These are phyloP conservation scores for Euplexia lucipara DNA, from an alignment of 2,888 invertebrate species.

Conservation along the genomic window DNA sequence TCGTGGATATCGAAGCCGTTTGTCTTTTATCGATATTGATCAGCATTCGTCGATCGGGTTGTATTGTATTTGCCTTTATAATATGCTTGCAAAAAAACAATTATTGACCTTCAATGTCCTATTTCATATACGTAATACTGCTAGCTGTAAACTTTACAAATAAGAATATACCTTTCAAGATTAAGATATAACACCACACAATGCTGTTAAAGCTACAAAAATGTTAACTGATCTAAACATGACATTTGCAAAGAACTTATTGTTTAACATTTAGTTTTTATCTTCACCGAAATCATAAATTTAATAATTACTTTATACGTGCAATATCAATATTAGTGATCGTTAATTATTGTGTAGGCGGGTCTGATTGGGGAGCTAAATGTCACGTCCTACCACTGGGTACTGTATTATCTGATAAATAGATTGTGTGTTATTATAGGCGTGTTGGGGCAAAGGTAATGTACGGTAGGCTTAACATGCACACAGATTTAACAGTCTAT, in stretches of 20 bases:
- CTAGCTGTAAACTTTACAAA: too few relatives aligned
- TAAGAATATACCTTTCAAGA: too few relatives aligned
- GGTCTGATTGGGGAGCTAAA: slow-evolving; percentile 37
- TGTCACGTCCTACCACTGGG: slow-evolving; percentile 47
- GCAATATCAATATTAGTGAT: slow-evolving; percentile 59
- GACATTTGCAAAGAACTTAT: slow-evolving; percentile 34
- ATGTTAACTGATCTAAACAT: slow-evolving; percentile 1
- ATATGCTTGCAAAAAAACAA: too few relatives aligned
- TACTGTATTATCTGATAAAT: slow-evolving; percentile 51
- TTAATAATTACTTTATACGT: slow-evolving; percentile 59
- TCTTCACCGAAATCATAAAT: slow-evolving; percentile 47
- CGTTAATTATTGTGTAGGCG: slow-evolving; percentile 61
- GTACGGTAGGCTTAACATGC: too few relatives aligned
- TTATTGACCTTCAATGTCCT: too few relatives aligned
- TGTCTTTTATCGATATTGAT: too few relatives aligned
- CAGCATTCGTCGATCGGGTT: too few relatives aligned
- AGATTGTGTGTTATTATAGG: slow-evolving; percentile 23
- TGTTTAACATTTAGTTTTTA: slow-evolving; percentile 45
- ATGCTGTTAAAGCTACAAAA: slow-evolving; percentile 2
- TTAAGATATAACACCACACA: neutral
- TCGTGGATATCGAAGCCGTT: too few relatives aligned
- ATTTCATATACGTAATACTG: too few relatives aligned
- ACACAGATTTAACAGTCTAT: too few relatives aligned
- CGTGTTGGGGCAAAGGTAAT: slow-evolving; percentile 33
- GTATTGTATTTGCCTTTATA: too few relatives aligned